Base-by-base conservation (phyloP, 2,113 vertebrate genomes). In the Paramormyrops kingsleyae region DNA sequence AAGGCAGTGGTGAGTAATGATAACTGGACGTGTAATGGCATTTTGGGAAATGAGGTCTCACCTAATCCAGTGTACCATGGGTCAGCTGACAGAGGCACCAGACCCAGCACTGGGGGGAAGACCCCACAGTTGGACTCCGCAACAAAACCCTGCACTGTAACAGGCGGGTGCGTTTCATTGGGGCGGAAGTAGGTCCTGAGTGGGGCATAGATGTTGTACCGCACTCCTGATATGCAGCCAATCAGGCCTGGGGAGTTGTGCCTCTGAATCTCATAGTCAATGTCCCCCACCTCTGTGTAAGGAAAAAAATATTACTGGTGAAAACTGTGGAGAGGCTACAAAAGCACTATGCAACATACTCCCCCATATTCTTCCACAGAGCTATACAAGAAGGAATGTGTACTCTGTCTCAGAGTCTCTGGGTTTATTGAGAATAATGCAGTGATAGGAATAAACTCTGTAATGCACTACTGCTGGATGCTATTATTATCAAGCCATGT, bases 21-120 rank as follows among this genome's bases (percentile, higher is more conserved):
- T 42, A 85, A 46, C 44, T 44, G 35, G 74, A 85, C 4, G 2
- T 49, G 3, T 85, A 27, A 24, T 21, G 90, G 42, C 52, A 88
- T 91, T 46, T 5, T 46, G 50, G 59, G 5, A 53, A 87, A n/a
- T 86, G 8, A 12, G 24, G 49, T 90, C 92, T 92, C 90, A 99
- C 99, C 98, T 94, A 96, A 96, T 80, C 95, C 95, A 70, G 98
- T 97, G 92, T 98, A 99, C 99, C 99, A 99, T 4, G 98, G 99
- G 84, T 99, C 98, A 24, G 96, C 97, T 90, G 99, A 98, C 1
- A 97, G 97, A 0, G 98, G 97, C 77, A 99, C 96, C 87, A 97
- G 97, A 56, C 97, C 92, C 74, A 97, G 92, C 27, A 96, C 94
- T 8, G 97, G 97, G 24, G 97, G 97, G 95, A 98, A 97, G 8